Base-by-base conservation (phyloP, 2,888 invertebrate genomes). In the Leptura quadrifasciata region DNA sequence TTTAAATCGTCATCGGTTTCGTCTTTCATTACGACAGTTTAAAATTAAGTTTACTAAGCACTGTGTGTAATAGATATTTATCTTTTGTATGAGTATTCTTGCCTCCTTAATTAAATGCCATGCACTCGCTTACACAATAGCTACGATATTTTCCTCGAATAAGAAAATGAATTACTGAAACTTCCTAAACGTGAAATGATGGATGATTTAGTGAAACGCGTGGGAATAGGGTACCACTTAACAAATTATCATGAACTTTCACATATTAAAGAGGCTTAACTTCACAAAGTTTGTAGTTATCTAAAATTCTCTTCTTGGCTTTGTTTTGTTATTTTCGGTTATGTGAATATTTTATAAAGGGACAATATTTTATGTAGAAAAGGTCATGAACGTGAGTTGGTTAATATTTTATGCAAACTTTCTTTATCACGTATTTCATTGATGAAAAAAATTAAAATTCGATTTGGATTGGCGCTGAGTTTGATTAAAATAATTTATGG, bases 201-300 rank as follows among this genome's bases (percentile, higher is more conserved):
- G 39, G 39, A 63, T 63, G 63, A 15, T 35, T 20, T 35, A 18
- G 20, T 63, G 15, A 21, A 63, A 39, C 21, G 39, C 39, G 39
- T 39, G 63, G 63, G 39, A 18, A 20, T 18, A 39, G 35, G 20
- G 9, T 39, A 63, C 20, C 63, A 63, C 63, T 63, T 63, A 63
- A 61, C 61, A 61, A 63, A 63, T 63, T 63, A 39, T 63, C 63
- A 12, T 63, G 63, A 63, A 63, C 39, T 17, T 63, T 63, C 61
- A 35, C 35, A 20, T 35, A 60, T 24, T 35, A 24, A 15, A 31
- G 24, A 3, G 27, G 27, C 31, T 27, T 31, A 15, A 47, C n/a
- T 47, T 47, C 15, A 47, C 47, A 3, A 47, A 47, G 47, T 47
- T 47, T 47, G n/a, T 47, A 31, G 27, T 5, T 31, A n/a, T 47